Conservation (phyloP, 2,797 vertebrate genomes). For the Chiroxiphia lanceolata region DNA sequence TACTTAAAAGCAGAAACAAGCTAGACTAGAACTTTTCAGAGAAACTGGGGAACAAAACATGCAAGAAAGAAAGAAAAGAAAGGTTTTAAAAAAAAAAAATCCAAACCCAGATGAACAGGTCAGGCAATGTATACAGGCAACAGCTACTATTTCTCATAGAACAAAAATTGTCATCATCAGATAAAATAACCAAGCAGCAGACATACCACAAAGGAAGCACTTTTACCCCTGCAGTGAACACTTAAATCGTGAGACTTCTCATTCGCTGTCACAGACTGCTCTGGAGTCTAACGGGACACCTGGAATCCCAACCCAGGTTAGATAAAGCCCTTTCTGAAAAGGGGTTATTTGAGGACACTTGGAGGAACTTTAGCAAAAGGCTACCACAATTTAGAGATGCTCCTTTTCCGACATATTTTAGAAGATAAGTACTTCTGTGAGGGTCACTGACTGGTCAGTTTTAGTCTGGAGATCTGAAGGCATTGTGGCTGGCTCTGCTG, state of each 20-base stretch:
- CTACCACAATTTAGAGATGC: neutral
- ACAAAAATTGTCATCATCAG: neutral
- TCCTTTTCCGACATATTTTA: neutral
- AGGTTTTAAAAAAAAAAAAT: neutral
- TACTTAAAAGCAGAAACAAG: neutral
- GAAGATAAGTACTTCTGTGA: neutral
- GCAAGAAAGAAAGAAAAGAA: neutral
- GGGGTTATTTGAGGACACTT: neutral
- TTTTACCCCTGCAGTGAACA: neutral
- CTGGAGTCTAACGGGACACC: neutral
- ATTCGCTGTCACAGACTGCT: fast-evolving
- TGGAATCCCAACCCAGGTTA: neutral
- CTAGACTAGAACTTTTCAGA: neutral
- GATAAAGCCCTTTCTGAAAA: neutral
- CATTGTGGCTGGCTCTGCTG: neutral
- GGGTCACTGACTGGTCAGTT: neutral
- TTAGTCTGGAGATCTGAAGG: neutral
- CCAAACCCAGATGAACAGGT: neutral
- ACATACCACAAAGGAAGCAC: neutral
- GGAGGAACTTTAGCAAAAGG: neutral
- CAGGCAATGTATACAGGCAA: neutral
- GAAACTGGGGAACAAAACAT: neutral
- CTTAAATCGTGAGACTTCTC: neutral
- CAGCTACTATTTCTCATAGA: neutral
- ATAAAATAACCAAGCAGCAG: neutral